These are phyloP conservation scores for Gisinianus flammeolus DNA, from an alignment of 2,888 invertebrate species.

Conservation along the genomic window DNA sequence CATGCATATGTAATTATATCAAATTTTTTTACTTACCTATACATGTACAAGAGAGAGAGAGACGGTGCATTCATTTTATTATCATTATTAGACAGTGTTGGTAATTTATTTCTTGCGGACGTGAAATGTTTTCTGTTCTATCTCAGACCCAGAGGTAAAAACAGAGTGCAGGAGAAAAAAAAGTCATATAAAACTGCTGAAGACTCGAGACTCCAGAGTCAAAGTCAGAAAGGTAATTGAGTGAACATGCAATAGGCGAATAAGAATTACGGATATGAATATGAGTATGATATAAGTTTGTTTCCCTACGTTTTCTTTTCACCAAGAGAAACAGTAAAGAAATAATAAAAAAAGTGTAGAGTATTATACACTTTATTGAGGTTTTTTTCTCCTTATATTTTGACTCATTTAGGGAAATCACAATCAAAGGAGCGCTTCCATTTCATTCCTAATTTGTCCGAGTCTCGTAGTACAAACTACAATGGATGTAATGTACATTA, in stretches of 20 bases:
- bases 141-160: background rate
- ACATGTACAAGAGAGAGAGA: background rate
- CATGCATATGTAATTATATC: background rate
- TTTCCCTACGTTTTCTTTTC: too few species aligned
- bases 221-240: background rate
- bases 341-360: slow-evolving; percentile 23
- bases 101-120: slow-evolving; percentile 31
- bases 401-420: slow-evolving; percentile 31
- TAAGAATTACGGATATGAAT: too few species aligned
- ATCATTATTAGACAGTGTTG: slow-evolving; percentile 25
- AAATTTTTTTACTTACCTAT: background rate
- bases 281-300: too few species aligned
- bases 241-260: too few species aligned
- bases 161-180: background rate
- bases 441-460: background rate
- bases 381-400: too few species aligned
- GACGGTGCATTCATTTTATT: slow-evolving; percentile 16
- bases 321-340: slow-evolving; percentile 16
- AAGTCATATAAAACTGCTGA: background rate
- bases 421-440: slow-evolving; percentile 16
- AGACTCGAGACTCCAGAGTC: background rate
- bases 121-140: background rate
- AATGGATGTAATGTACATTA: slow-evolving; percentile 11
- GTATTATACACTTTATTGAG: slow-evolving; percentile 21
- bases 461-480: background rate